Percentiles rank a stretch among this genome's conserved stretches.
phyloP scores from a whole-genome alignment of 2,888 invertebrate genomes.

The Lamellibrachia columna region DNA sequence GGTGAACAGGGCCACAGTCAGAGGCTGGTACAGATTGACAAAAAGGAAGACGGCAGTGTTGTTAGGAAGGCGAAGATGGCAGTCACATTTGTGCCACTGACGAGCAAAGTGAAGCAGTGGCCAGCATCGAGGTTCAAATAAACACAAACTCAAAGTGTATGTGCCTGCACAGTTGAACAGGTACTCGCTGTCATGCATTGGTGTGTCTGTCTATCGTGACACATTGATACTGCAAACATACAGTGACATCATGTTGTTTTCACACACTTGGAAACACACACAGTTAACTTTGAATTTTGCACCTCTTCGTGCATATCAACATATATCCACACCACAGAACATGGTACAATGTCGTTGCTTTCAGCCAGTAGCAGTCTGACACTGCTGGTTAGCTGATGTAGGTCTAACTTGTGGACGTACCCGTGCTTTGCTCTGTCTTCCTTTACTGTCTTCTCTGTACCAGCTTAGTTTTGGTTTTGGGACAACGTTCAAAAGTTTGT shows the following conservation, averaged over 20 bases:
- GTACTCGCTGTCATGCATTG: not conserved
- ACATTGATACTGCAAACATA: not conserved
- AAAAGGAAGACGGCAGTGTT: conserved; percentile 80
- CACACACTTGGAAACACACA: not conserved
- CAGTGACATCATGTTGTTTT: not conserved
- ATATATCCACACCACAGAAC: not conserved
- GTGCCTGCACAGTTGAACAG: not conserved
- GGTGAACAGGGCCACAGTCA: conserved; percentile 77
- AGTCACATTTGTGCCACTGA: conserved; percentile 95
- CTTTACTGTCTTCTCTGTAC: not conserved
- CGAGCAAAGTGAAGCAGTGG: conserved; percentile 82
- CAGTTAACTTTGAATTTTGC: not conserved
- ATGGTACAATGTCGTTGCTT: not conserved
- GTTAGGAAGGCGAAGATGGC: conserved; percentile 85
- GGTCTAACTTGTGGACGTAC: not conserved
- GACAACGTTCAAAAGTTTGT: not conserved
- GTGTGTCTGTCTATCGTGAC: not conserved
- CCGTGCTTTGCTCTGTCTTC: not conserved
- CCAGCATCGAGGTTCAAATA: conserved; percentile 54
- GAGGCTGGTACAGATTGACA: conserved; percentile 89
- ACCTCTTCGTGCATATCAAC: not conserved
- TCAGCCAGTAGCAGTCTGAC: not conserved
- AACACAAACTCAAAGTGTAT: not conserved
- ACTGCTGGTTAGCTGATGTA: not conserved
- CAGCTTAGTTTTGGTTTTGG: not conserved